Evolutionary conservation across 2,888 invertebrate species (phyloP).

Genomic region (Tipula helvola): DNA sequence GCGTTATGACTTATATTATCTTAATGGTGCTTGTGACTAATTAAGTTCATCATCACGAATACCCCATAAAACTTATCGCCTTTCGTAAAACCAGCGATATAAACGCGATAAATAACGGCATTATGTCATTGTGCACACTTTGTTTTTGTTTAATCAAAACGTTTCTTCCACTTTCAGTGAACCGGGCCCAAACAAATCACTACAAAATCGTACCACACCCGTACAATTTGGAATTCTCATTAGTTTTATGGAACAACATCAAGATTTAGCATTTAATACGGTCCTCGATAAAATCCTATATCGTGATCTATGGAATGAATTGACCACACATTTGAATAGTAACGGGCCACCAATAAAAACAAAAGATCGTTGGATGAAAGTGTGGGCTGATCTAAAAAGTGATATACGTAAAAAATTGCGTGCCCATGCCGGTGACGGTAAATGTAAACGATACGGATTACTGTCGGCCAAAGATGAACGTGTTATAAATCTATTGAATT

Average conservation of each 20-base stretch:
- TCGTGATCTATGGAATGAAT: not conserved
- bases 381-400: constrained; percentile 4
- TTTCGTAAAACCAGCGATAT: not conserved
- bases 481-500: not conserved
- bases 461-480: not conserved
- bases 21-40: not conserved
- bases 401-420: not conserved
- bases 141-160: not conserved
- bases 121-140: not conserved
- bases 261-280: not conserved
- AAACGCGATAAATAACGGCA: not conserved
- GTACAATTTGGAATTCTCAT: not conserved
- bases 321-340: not conserved
- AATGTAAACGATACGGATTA: not conserved
- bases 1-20: not conserved
- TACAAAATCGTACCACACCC: not conserved
- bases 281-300: not conserved
- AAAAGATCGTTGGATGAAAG: constrained; percentile 6
- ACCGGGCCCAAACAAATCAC: not conserved
- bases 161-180: not conserved
- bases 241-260: not conserved
- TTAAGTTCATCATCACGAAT: not conserved
- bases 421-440: not conserved
- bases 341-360: not conserved
- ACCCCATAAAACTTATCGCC: not conserved